Conservation (phyloP, 2,113 vertebrate species). For the Poeciliopsis turrubarensis region DNA sequence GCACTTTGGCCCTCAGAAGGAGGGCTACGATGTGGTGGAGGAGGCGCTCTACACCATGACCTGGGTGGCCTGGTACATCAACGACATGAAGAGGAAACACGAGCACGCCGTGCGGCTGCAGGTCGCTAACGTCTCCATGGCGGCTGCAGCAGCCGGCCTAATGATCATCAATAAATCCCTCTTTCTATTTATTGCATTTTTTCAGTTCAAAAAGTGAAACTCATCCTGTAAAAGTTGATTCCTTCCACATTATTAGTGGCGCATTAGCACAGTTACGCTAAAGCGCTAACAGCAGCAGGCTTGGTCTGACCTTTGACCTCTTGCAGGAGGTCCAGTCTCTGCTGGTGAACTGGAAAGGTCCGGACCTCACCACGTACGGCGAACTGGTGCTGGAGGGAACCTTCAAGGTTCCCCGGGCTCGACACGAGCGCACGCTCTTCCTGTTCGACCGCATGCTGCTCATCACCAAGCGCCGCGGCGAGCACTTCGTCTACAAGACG, state of each 20-base stretch:
- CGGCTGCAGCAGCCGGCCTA: too few species aligned
- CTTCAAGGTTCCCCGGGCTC: constrained; percentile 88
- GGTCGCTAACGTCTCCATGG: constrained; percentile 66
- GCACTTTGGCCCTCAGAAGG: constrained; percentile 87
- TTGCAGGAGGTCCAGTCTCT: constrained; percentile 92
- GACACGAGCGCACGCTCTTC: constrained; percentile 90
- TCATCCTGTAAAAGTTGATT: too few species aligned
- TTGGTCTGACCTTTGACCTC: not conserved
- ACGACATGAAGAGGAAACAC: constrained; percentile 98
- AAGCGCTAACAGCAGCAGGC: not conserved
- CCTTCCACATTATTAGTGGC: too few species aligned
- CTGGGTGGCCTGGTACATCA: constrained; percentile 96
- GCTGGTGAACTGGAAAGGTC: constrained; percentile 93
- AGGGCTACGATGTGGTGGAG: constrained; percentile 90
- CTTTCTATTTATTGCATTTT: too few species aligned
- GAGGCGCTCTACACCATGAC: constrained; percentile 97
- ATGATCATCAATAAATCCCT: too few species aligned
- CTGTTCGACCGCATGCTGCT: constrained; percentile 90
- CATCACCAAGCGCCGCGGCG: constrained; percentile 88
- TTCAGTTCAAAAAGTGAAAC: too few species aligned
- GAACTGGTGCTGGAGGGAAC: constrained; percentile 94
- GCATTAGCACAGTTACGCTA: not conserved
- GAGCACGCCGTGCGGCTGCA: constrained; percentile 92
- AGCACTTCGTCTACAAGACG: constrained; percentile 90
- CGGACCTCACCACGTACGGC: constrained; percentile 90